A percentile compares a stretch with the other conserved stretches of the same genome.
These are phyloP conservation scores for Crotalus helleri DNA, from an alignment of 2,113 vertebrate genomes.

Conservation along the genomic window DNA sequence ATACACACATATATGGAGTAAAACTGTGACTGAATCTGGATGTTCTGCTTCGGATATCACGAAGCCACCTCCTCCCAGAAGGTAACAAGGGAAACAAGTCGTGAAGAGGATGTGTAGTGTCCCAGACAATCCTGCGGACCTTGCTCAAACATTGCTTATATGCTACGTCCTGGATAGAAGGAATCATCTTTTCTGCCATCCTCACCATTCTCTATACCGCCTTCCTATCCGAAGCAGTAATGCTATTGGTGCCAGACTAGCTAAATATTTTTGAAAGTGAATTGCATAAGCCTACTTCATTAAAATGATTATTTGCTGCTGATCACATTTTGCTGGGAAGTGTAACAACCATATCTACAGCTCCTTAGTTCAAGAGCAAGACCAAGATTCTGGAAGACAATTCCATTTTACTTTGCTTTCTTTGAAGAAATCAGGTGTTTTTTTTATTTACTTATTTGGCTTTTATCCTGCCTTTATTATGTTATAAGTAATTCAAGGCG, in stretches of 20 bases:
- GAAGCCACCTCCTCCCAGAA: too few species aligned
- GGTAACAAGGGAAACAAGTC: too few species aligned
- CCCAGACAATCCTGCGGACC: too few species aligned
- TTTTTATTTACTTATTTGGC: background rate
- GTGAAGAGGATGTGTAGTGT: too few species aligned
- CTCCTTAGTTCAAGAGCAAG: slow-evolving; percentile 39
- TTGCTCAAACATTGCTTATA: too few species aligned
- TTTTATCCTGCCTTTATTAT: background rate
- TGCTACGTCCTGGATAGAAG: too few species aligned
- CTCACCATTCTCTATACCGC: too few species aligned
- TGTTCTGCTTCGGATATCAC: too few species aligned
- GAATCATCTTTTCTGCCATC: too few species aligned
- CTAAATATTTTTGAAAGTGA: slow-evolving; percentile 50
- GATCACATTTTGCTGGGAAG: slow-evolving; percentile 45
- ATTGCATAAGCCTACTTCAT: slow-evolving; percentile 55
- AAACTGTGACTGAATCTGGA: too few species aligned
- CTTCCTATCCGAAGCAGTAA: too few species aligned
- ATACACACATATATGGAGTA: too few species aligned
- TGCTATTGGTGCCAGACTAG: slow-evolving; percentile 41
- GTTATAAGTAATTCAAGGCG: background rate
- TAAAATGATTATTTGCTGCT: slow-evolving; percentile 48
- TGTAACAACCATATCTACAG: slow-evolving; percentile 43
- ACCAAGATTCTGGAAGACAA: slow-evolving; percentile 17
- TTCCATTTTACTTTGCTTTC: slow-evolving; percentile 20
- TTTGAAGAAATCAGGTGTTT: slow-evolving; percentile 26